Evolutionary conservation across 2,797 vertebrate genomes (phyloP), one percentile per base, ranked within the genome.

Genomic region (Pipistrellus nathusii): DNA sequence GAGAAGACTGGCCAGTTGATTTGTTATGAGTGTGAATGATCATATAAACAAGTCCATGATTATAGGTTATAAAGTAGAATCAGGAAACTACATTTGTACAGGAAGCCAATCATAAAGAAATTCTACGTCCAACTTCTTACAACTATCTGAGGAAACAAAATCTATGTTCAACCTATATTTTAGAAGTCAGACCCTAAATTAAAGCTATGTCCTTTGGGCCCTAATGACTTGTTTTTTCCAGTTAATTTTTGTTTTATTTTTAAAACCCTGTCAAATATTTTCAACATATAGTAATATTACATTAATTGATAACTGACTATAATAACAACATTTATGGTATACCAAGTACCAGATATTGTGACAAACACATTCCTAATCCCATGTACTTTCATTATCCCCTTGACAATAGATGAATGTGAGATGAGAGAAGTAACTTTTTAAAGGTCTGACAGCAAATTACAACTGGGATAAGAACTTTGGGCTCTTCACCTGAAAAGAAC

Each of bases 171-270:
- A 85, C 5, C 71, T 92, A 44, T 20, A 12, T 38, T 93, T 92
- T 89, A 73, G 32, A 96, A 89, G 32, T 85, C 21, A 85, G 87
- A 71, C 5, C n/a, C 48, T 84, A 94, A 82, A 62, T 57, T 88
- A 85, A 92, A 90, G 78, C 18, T 66, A 51, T 9, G 88, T 11
- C 68, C 17, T 72, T 78, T 90, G 35, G 25, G 30, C 10, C 30
- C 35, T 88, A 51, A 17, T 17, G n/a, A 68, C 12, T 46, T 81
- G 46, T 5, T 90, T 92, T 92, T 85, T 53, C 69, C 66, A 62
- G 17, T 38, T 71, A 15, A 44, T 46, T 85, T 12, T 89, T 66
- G 46, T 30, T 88, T 94, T 62, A 76, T 38, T 86, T 93, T 94
- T 75, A 11, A 92, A 95, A 92, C 57, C 3, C 30, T 78, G 55